Percentiles rank a stretch among this genome's conserved stretches.
phyloP scores from a whole-genome alignment of 2,888 invertebrate species.

The Helleia helle region DNA sequence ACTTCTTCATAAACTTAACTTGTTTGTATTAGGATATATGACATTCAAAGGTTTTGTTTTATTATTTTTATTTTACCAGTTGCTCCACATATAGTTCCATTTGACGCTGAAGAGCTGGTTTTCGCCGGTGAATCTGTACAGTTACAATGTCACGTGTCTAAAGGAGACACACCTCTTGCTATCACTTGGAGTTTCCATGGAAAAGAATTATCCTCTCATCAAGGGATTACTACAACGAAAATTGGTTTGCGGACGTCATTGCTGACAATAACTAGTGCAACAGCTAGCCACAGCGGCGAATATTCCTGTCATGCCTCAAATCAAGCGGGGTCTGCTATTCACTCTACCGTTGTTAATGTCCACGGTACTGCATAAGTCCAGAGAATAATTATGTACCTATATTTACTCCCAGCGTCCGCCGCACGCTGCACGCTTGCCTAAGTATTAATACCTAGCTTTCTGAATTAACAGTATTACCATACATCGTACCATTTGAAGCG shows the following conservation, averaged over 20 bases:
- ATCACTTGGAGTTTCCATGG: conserved; percentile 85
- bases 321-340: conserved; percentile 76
- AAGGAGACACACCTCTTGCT: conserved; percentile 81
- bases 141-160: conserved; percentile 76
- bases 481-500: conserved; percentile 79
- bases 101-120: conserved; percentile 75
- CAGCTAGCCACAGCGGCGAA: conserved; percentile 79
- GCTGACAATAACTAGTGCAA: conserved; percentile 76
- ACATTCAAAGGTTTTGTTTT: conserved; percentile 29
- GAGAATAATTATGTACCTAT: conserved; percentile 7
- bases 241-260: conserved; percentile 78
- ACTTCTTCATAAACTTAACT: too few species aligned
- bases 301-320: conserved; percentile 81
- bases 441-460: conserved; percentile 56
- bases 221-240: conserved; percentile 73
- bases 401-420: conserved; percentile 34
- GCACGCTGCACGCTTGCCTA: conserved; percentile 69
- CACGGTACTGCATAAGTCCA: conserved; percentile 72
- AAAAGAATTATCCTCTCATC: conserved; percentile 64
- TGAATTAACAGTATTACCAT: conserved; percentile 77
- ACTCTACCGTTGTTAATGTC: conserved; percentile 77
- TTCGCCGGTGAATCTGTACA: conserved; percentile 78
- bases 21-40: conserved; percentile 74
- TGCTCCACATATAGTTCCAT: conserved; percentile 77
- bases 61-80: conserved; percentile 27